These are phyloP conservation scores for Aegithalos caudatus DNA, from an alignment of 2,113 vertebrate species.

Conservation along the genomic window DNA sequence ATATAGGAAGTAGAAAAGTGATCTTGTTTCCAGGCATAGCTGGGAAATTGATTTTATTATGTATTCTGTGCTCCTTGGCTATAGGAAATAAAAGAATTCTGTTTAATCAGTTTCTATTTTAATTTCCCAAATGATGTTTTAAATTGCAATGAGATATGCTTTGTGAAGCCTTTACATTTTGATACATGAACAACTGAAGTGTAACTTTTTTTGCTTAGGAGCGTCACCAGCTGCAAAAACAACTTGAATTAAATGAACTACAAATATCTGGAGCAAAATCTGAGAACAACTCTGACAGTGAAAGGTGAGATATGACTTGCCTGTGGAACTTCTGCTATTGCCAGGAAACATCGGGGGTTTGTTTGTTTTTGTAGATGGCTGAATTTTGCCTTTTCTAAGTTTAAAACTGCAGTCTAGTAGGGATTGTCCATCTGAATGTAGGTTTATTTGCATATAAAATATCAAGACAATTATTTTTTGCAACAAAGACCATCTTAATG, in stretches of 20 bases:
- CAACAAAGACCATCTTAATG: not conserved
- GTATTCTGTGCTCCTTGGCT: not conserved
- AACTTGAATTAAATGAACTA: conserved; percentile 84
- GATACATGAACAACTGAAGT: not conserved
- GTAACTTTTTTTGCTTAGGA: conserved; percentile 76
- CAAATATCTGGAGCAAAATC: conserved; percentile 78
- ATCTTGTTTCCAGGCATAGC: not conserved
- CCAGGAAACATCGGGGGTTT: not conserved
- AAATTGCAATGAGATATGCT: not conserved
- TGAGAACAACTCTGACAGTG: conserved; percentile 62
- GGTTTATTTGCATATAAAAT: not conserved
- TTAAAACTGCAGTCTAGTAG: not conserved
- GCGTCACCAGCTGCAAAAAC: conserved; percentile 82
- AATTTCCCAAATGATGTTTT: conserved; percentile 2
- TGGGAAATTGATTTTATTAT: not conserved
- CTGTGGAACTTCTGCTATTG: not conserved
- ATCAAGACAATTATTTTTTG: not conserved
- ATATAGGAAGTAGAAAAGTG: not conserved
- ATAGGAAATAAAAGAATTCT: not conserved
- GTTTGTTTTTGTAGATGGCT: not conserved
- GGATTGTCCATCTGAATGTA: not conserved
- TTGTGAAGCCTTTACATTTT: not conserved
- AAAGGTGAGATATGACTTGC: conserved; percentile 73
- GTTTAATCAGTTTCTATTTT: conserved; percentile 28
- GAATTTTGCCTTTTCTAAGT: not conserved